Conservation (phyloP, 2,113 vertebrate species). For the Elachura formosa region DNA sequence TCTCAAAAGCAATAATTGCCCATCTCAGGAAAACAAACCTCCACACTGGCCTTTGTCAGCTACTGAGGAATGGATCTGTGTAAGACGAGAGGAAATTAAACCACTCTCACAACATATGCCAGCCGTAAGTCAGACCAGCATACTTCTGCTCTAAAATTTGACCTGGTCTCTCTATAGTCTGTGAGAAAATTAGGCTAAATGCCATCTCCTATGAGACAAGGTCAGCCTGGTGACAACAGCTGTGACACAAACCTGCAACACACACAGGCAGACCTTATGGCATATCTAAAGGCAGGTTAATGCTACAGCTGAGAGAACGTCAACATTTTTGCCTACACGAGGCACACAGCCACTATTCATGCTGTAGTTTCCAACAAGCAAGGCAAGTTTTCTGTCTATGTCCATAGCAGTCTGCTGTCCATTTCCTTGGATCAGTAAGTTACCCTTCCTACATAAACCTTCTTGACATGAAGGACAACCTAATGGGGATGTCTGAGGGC, state of each 20-base stretch:
- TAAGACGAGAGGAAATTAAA: background rate
- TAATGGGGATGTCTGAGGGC: background rate
- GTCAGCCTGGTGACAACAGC: background rate
- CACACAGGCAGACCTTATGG: background rate
- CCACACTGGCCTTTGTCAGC: background rate
- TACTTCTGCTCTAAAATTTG: background rate
- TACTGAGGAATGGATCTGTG: background rate
- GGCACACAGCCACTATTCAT: background rate
- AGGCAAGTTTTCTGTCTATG: background rate
- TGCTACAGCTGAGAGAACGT: background rate
- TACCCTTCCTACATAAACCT: background rate
- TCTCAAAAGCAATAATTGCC: background rate
- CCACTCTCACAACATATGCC: background rate
- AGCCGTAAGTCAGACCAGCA: background rate
- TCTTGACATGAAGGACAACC: background rate
- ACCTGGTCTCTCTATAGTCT: background rate
- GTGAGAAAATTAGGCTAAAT: background rate
- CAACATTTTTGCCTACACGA: background rate
- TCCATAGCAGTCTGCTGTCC: rapidly evolving
- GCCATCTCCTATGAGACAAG: background rate
- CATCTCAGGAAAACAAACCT: background rate
- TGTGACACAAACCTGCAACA: background rate
- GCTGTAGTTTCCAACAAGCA: rapidly evolving
- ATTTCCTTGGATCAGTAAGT: background rate
- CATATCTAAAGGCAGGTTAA: background rate